Base-by-base conservation (phyloP, 1,140 invertebrate genomes). In the Sycophaga agraensis region DNA sequence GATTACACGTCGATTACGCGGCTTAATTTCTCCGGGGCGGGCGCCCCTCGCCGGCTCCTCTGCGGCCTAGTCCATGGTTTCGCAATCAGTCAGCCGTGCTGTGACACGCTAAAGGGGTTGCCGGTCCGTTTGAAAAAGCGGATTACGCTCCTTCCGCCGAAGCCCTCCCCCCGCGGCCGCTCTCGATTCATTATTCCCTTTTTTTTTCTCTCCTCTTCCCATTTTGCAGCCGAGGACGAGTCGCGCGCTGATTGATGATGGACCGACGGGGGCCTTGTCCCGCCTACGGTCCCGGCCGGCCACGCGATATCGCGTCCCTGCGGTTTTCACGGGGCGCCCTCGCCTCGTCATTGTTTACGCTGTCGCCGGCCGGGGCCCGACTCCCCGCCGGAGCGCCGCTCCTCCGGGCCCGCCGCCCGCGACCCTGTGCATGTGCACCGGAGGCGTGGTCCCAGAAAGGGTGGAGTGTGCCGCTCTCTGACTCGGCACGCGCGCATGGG, bases 1-100 rank as follows among this genome's bases (percentile, higher is more conserved):
- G 79, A 81, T 81, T 80, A 80, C 78, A 79, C 76, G 66, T 80
- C 78, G 78, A 80, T 81, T 80, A 80, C 77, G 70, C 76, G 73
- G 73, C 77, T 79, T 77, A 79, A 80, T 58, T 61, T 67, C n/a
- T n/a, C n/a, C n/a, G n/a, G 19, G 14, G 43, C 17, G 12, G 17
- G 37, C 16, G 34, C 45, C 28, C 26, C 35, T 21, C 50, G 21
- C 11, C 45, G 12, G 1, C 12, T 16, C 11, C 51, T 54, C 68
- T 75, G 75, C 70, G 75, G 77, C 73, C 70, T 68, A 78, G 77
- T 81, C 73, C 65, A 81, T 81, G 78, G 78, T 81, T 81, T 81
- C 74, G 77, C 78, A 80, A 81, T 81, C 78, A 80, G 77, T 81
- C 78, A 81, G 68, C 77, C 78, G 67, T 81, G 77, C 77, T 81